Base-by-base conservation (phyloP, 2,888 invertebrate species). In the Drosophila prolongata region DNA sequence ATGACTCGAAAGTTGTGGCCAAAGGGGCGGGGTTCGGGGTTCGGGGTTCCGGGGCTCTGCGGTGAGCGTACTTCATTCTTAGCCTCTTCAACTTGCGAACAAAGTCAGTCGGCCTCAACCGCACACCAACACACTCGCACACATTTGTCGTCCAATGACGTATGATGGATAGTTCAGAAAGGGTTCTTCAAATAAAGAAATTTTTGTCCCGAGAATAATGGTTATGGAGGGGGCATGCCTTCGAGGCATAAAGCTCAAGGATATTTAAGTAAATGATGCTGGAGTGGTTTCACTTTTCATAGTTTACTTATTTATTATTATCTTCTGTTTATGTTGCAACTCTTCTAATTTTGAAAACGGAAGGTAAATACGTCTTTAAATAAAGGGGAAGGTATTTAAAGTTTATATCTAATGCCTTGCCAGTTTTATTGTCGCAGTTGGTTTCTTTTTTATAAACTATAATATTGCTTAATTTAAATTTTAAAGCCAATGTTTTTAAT, bases 61-160 rank as follows among this genome's bases (percentile, higher is more conserved):
- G 46, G 46, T 42, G 67, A 14, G 40, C n/a, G 40, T 14, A 40
- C 69, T 49, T 58, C 69, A 53, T 58, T 73, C 56, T 74, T 58
- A 75, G 68, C 67, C 67, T 43, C 61, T 58, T 62, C 65, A 71
- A 65, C 49, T 50, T 65, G 37, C 27, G 46, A 46, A 43, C 35
- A 59, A 59, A 70, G 68, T 67, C 65, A 27, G 43, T 53, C 53
- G 30, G 35, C 40, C 53, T 47, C 53, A 44, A 47, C 43, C 68
- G 16, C 58, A 68, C 30, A 27, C 53, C 14, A 52, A 13, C 57
- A 14, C 24, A 24, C 24, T n/a, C n/a, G n/a, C 77, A 19, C 77
- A 37, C 65, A 66, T 66, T 66, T 66, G 65, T 67, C 68, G 27
- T 66, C 55, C 68, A 67, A 66, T 66, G 65, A 66, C 68, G 40